These are phyloP conservation scores for Coreoperca whiteheadi DNA, from an alignment of 2,113 vertebrate species.

Conservation along the genomic window DNA sequence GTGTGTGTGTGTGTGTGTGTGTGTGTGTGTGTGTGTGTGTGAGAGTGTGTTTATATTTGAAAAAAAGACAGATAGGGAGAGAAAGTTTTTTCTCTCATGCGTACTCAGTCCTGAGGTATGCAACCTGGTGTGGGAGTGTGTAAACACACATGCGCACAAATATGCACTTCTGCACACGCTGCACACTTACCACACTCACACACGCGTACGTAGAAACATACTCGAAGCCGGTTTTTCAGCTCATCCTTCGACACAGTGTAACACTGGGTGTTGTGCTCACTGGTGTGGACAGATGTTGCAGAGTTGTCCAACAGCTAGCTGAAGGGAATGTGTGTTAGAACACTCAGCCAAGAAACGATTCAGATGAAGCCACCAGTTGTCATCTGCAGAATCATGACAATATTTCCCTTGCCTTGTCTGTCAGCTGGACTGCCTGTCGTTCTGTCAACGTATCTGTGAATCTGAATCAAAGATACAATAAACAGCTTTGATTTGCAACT, in stretches of 20 bases:
- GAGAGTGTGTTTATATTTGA: constrained; percentile 32
- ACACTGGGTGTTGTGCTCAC: constrained; percentile 25
- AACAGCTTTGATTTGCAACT: not conserved
- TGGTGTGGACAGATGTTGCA: constrained; percentile 27
- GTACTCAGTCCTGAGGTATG: constrained; percentile 60
- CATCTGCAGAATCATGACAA: not conserved
- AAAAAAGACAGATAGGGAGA: constrained; percentile 42
- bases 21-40: too few relatives aligned
- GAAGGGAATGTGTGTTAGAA: constrained; percentile 18
- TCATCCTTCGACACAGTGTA: constrained; percentile 48
- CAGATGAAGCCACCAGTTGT: not conserved
- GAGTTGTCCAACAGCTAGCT: constrained; percentile 19
- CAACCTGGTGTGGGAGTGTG: constrained; percentile 42
- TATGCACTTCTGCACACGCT: constrained; percentile 31
- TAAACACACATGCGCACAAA: constrained; percentile 34
- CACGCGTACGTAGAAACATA: constrained; percentile 7
- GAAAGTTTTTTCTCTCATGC: constrained; percentile 52
- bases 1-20: constrained; percentile 2
- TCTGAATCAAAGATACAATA: not conserved
- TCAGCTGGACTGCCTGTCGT: not conserved
- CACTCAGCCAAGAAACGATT: not conserved
- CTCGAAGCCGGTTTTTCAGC: constrained; percentile 64
- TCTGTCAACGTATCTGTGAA: not conserved
- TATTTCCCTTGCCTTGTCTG: not conserved
- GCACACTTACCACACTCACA: not conserved